Evolutionary conservation across 2,113 vertebrate genomes (phyloP).

Genomic region (Microtus pennsylvanicus): DNA sequence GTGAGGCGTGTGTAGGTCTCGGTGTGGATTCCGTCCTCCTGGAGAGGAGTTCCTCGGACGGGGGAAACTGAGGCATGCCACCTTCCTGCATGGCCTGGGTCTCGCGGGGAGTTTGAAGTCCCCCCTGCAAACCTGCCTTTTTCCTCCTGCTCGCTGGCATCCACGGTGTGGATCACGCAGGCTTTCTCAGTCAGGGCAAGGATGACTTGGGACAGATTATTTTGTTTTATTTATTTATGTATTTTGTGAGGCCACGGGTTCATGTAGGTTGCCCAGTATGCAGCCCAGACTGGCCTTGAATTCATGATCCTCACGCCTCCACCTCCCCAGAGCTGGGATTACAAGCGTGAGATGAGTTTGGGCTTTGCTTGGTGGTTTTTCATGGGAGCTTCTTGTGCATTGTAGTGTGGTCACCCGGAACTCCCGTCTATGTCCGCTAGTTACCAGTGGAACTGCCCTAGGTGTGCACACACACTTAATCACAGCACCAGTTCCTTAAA

Average conservation of each 20-base stretch:
- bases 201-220: not conserved
- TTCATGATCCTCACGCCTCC: not conserved
- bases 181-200: not conserved
- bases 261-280: not conserved
- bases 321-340: not conserved
- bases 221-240: not conserved
- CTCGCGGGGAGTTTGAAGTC: too few species aligned
- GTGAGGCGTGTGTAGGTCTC: too few species aligned
- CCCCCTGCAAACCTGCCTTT: not conserved
- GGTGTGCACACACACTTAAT: not conserved
- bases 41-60: too few species aligned
- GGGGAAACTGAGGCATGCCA: not conserved
- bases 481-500: not conserved
- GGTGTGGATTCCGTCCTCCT: too few species aligned
- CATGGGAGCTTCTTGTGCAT: not conserved
- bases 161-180: not conserved
- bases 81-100: too few species aligned
- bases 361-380: not conserved
- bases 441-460: not conserved
- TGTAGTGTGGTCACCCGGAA: not conserved
- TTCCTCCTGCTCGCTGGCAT: too few species aligned
- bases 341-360: not conserved
- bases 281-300: not conserved
- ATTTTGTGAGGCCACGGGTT: not conserved
- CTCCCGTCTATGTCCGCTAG: too few species aligned